phyloP scores from a whole-genome alignment of 2,797 vertebrate species.

The Acanthurus leucopareius region DNA sequence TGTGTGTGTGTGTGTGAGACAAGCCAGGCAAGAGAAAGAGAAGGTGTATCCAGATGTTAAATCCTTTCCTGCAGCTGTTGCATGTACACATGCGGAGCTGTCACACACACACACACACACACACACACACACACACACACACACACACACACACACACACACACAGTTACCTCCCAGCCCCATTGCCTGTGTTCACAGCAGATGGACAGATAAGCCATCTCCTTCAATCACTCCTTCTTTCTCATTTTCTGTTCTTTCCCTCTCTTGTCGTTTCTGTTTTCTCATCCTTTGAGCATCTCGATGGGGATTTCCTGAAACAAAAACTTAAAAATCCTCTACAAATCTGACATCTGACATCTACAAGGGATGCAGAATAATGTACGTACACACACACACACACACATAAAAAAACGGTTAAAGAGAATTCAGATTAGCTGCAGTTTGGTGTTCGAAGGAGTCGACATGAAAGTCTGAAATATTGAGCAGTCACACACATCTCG shows the following conservation, averaged over 20 bases:
- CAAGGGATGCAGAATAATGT: background rate
- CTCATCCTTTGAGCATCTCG: constrained; percentile 6
- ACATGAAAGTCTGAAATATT: constrained; percentile 10
- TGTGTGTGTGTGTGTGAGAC: constrained; percentile 12
- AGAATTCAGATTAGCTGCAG: background rate
- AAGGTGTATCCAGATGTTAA: constrained; percentile 64
- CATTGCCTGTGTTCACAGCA: constrained; percentile 24
- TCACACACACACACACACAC: constrained; percentile 26
- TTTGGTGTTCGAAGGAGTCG: background rate
- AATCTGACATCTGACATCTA: background rate
- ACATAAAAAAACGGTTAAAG: background rate
- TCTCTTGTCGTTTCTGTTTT: background rate
- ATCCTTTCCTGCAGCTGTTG: constrained; percentile 55
- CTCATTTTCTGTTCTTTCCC: background rate
- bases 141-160: constrained; percentile 26
- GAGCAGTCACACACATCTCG: constrained; percentile 1
- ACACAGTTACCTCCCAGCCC: constrained; percentile 1
- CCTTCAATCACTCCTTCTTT: constrained; percentile 21
- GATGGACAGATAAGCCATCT: constrained; percentile 65
- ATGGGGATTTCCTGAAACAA: background rate
- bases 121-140: constrained; percentile 27
- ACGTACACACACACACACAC: background rate
- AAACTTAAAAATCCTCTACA: background rate
- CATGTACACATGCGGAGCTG: background rate
- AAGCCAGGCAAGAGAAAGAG: constrained; percentile 5